A percentile compares a stretch with the other conserved stretches of the same genome.
These are phyloP conservation scores for Calliphora vomitoria DNA, from an alignment of 2,888 invertebrate species.

Conservation along the genomic window DNA sequence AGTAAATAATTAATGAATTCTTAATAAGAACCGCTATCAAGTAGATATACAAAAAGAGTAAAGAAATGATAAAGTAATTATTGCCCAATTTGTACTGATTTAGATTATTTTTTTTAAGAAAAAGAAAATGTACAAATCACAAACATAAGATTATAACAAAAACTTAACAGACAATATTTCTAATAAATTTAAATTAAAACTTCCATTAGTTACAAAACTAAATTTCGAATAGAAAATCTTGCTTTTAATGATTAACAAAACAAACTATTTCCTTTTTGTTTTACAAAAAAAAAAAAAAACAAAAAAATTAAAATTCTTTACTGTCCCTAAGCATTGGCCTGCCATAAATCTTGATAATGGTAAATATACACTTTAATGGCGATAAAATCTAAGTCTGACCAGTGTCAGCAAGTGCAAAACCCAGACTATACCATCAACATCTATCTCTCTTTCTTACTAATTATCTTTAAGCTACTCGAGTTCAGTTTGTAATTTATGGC, in stretches of 20 bases:
- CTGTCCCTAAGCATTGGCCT: not conserved
- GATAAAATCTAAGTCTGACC: not conserved
- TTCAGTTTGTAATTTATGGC: conserved; percentile 60
- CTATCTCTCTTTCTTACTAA: conserved; percentile 10
- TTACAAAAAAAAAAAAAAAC: too few species aligned
- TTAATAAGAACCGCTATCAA: conserved; percentile 39
- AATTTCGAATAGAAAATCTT: not conserved
- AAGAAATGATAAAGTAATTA: conserved; percentile 5
- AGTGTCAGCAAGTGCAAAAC: conserved; percentile 6
- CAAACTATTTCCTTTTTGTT: too few species aligned
- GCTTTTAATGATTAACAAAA: too few species aligned
- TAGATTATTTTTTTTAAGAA: too few species aligned
- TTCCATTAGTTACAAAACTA: not conserved
- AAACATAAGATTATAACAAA: not conserved
- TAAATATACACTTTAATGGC: not conserved
- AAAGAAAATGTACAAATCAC: not conserved
- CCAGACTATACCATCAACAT: not conserved
- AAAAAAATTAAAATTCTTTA: not conserved
- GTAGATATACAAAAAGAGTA: not conserved
- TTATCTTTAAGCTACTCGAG: conserved; percentile 20
- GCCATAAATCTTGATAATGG: conserved; percentile 40
- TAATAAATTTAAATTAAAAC: too few species aligned
- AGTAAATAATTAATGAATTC: conserved; percentile 46
- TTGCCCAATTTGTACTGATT: conserved; percentile 21
- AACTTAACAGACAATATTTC: too few species aligned